Percentiles rank a stretch among this genome's conserved stretches.
Evolutionary conservation across 2,888 invertebrate species (phyloP).

Genomic region (Drosophila algonquin): DNA sequence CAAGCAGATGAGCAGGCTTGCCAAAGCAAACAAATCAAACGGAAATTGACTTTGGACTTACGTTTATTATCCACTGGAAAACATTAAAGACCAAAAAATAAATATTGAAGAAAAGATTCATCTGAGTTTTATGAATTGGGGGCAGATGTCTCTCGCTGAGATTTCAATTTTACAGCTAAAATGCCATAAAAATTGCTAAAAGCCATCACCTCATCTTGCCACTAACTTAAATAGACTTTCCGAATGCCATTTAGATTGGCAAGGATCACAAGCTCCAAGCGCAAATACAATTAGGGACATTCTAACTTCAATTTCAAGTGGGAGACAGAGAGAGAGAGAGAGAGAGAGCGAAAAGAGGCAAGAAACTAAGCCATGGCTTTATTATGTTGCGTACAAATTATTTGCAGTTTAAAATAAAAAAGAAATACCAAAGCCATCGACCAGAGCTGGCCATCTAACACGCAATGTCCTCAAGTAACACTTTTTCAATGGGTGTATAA

Average conservation of each 20-base stretch:
- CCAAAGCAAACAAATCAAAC: constrained; percentile 31
- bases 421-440: constrained; percentile 39
- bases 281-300: constrained; percentile 66
- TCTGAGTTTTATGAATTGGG: constrained; percentile 33
- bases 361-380: constrained; percentile 55
- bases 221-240: constrained; percentile 61
- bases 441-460: constrained; percentile 55
- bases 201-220: constrained; percentile 44
- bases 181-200: constrained; percentile 40
- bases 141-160: constrained; percentile 24
- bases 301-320: constrained; percentile 59
- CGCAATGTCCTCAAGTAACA: constrained; percentile 45
- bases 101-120: constrained; percentile 29
- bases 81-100: constrained; percentile 41
- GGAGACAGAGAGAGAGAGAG: neutral
- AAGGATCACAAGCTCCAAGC: constrained; percentile 4
- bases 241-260: constrained; percentile 53
- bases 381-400: constrained; percentile 62
- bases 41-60: constrained; percentile 36
- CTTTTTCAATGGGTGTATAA: constrained; percentile 11
- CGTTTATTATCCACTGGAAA: constrained; percentile 41
- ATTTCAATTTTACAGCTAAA: constrained; percentile 10
- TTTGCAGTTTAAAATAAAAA: constrained; percentile 59
- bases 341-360: neutral
- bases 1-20: constrained; percentile 7